These are phyloP conservation scores for Iselma pallidipennis DNA, from an alignment of 2,888 invertebrate species.

Conservation along the genomic window DNA sequence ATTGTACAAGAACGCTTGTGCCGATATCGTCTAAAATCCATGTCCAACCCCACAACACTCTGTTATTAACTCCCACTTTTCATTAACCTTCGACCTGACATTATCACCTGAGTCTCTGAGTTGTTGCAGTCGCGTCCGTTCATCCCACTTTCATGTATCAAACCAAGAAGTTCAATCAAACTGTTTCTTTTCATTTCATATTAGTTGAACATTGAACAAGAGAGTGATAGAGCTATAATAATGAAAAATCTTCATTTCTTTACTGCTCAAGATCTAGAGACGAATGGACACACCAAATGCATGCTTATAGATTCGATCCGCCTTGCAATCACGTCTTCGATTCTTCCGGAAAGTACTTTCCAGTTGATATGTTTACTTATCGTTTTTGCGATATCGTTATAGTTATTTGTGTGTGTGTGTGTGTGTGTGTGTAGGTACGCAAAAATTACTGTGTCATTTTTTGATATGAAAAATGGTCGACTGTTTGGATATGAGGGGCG, in stretches of 20 bases:
- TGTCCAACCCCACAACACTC: slow-evolving; percentile 29
- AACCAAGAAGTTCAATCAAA: slow-evolving; percentile 6
- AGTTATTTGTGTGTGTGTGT: slow-evolving; percentile 19
- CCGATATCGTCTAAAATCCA: slow-evolving; percentile 28
- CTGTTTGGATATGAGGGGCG: background rate
- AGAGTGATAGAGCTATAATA: slow-evolving; percentile 10
- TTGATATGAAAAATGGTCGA: slow-evolving; percentile 9
- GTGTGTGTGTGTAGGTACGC: too few species aligned
- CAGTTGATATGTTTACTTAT: slow-evolving; percentile 27
- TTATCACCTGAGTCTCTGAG: slow-evolving; percentile 40
- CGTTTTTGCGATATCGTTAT: slow-evolving; percentile 23
- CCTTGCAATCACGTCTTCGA: slow-evolving; percentile 31
- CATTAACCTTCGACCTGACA: slow-evolving; percentile 47
- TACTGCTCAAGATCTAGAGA: slow-evolving; percentile 15
- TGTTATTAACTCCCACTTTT: slow-evolving; percentile 44
- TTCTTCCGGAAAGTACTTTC: slow-evolving; percentile 30
- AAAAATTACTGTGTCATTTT: slow-evolving; percentile 19
- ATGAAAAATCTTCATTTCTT: slow-evolving; percentile 15
- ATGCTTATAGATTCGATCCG: slow-evolving; percentile 36
- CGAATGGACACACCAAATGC: slow-evolving; percentile 36
- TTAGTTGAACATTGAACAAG: background rate
- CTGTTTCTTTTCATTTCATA: slow-evolving; percentile 4
- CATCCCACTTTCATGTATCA: slow-evolving; percentile 21
- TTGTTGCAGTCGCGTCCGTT: slow-evolving; percentile 19
- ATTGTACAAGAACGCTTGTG: background rate